Conservation (phyloP, 1,140 invertebrate species). For the Helicoverpa zea region DNA sequence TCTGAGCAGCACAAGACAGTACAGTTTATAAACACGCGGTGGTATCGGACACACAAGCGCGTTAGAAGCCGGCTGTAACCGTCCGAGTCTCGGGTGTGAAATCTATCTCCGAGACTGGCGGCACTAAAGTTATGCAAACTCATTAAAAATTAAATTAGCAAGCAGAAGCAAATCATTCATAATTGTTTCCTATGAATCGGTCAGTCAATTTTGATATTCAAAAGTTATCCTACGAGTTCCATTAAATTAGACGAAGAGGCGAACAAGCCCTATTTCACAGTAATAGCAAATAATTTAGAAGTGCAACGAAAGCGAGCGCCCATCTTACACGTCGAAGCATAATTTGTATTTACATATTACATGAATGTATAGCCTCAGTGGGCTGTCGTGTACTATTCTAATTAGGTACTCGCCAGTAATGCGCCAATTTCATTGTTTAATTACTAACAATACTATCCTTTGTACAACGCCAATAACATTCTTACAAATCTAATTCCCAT, state of each 20-base stretch:
- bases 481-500: constrained; percentile 78
- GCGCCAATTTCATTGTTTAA: constrained; percentile 84
- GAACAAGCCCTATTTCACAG: constrained; percentile 53
- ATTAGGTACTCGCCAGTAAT: constrained; percentile 87
- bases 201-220: constrained; percentile 54
- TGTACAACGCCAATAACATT: constrained; percentile 86
- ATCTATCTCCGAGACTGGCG: constrained; percentile 26
- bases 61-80: constrained; percentile 39
- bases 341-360: constrained; percentile 76
- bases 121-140: constrained; percentile 49
- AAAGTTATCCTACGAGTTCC: constrained; percentile 52
- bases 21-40: constrained; percentile 14
- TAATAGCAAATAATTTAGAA: constrained; percentile 66
- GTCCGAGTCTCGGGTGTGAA: constrained; percentile 37
- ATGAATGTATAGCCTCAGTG: constrained; percentile 81
- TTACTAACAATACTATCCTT: constrained; percentile 84
- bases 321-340: constrained; percentile 69
- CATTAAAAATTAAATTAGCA: constrained; percentile 58
- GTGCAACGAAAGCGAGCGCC: constrained; percentile 77
- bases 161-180: constrained; percentile 63
- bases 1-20: constrained; percentile 1
- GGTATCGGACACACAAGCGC: constrained; percentile 46
- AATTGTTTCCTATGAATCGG: constrained; percentile 50
- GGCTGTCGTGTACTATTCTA: constrained; percentile 84
- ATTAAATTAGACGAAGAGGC: constrained; percentile 56